phyloP scores from a whole-genome alignment of 2,888 invertebrate genomes.

The Steinernema scapterisci region DNA sequence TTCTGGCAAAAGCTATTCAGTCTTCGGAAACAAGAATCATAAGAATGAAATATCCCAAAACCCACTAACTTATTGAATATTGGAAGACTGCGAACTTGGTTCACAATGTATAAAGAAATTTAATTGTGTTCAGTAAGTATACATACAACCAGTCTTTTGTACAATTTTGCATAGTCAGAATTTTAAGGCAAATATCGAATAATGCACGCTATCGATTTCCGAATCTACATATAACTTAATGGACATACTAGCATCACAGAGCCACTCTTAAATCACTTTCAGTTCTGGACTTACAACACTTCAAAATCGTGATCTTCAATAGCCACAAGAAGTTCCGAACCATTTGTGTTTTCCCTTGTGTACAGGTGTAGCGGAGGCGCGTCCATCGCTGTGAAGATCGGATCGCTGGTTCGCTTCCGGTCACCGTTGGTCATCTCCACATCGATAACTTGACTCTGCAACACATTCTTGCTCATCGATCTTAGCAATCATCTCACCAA shows the following conservation, averaged over 20 bases:
- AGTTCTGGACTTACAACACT: background rate
- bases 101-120: background rate
- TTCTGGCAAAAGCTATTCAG: conserved; percentile 1
- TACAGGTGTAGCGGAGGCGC: conserved; percentile 1
- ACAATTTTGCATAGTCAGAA: no score
- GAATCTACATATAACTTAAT: background rate
- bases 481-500: background rate
- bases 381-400: conserved; percentile 43
- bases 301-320: conserved; percentile 25
- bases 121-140: background rate
- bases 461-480: background rate
- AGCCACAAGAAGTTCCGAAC: background rate
- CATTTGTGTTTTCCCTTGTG: background rate
- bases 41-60: background rate
- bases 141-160: no score
- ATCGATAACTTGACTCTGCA: conserved; percentile 53
- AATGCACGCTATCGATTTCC: background rate
- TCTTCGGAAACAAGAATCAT: background rate
- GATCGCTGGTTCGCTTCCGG: conserved; percentile 48
- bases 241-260: no score
- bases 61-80: no score
- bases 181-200: background rate
- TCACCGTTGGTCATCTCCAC: conserved; percentile 46
- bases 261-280: no score
- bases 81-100: no score